Evolutionary conservation across 2,797 vertebrate species (phyloP).

Genomic region (Squalus acanthias): DNA sequence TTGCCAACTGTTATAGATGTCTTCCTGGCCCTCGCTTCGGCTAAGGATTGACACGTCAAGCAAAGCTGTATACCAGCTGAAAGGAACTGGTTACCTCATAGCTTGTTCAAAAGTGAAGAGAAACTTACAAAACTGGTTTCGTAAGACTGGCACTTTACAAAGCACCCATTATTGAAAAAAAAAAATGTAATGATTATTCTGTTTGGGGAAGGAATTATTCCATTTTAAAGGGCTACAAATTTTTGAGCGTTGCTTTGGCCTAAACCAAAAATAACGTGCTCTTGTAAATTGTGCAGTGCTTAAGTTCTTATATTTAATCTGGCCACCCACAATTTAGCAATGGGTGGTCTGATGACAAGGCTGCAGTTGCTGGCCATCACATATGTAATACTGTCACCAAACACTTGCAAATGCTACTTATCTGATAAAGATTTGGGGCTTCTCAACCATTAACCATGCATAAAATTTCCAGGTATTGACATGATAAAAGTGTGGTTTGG

Average conservation of each 20-base stretch:
- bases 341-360: neutral
- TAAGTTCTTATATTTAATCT: neutral
- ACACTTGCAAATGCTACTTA: neutral
- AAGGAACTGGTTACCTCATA: constrained; percentile 32
- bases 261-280: neutral
- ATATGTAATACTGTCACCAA: neutral
- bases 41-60: constrained; percentile 16
- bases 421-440: neutral
- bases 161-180: neutral
- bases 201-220: neutral
- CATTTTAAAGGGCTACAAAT: neutral
- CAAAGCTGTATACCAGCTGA: constrained; percentile 8
- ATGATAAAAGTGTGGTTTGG: neutral
- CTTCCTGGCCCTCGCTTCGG: neutral
- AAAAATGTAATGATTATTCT: neutral
- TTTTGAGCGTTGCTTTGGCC: neutral
- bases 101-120: constrained; percentile 13
- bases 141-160: neutral
- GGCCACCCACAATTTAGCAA: neutral
- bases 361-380: neutral
- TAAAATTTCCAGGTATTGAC: neutral
- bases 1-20: constrained; percentile 5
- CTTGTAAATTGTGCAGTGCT: neutral
- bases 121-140: constrained; percentile 18
- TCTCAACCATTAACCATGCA: neutral